Evolutionary conservation across 2,113 vertebrate genomes (phyloP), one percentile per base, ranked within the genome.

Genomic region (Pygoscelis antarcticus): DNA sequence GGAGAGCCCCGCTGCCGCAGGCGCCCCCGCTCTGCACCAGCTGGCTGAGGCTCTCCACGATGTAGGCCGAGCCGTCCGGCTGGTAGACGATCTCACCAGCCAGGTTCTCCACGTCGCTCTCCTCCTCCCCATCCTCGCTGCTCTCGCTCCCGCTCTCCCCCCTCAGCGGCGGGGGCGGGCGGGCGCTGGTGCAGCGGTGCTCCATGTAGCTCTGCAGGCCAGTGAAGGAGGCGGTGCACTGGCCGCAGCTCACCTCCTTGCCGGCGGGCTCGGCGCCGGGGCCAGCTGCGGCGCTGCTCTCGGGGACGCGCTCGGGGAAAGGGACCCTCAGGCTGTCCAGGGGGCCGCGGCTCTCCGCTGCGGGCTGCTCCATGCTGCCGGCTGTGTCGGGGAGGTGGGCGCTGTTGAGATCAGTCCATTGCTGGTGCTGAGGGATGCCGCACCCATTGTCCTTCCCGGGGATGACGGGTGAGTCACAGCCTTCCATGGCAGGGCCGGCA

Each of bases 381-480:
- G 99, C 98, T 95, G 98, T 98, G 98, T 98, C 98, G 90, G 98
- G 99, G 98, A 98, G 99, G 98, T 98, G 99, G 98, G 99, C 93
- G 94, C 99, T 98, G 98, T 98, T 98, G 98, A 98, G 98, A 98
- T 99, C 99, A 99, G 99, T 99, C 99, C 99, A 99, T 98, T 99
- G 99, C 98, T 99, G 98, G 98, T 99, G 99, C 98, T 98, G 98
- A 98, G 98, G 97, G 98, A 98, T 98, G 98, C 99, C 97, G 96
- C 99, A 99, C 99, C 99, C 99, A 99, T 99, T 99, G 99, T 99
- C 99, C 99, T 99, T 99, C 99, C 99, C 99, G 98, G 99, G 99
- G 99, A 99, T 98, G 98, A 99, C 99, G 93, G 99, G 99, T 98
- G 99, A 99, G 99, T 99, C 99, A 99, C 99, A 99, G 99, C 99